Evolutionary conservation across 2,797 vertebrate species (phyloP).

Genomic region (Falco naumanni): DNA sequence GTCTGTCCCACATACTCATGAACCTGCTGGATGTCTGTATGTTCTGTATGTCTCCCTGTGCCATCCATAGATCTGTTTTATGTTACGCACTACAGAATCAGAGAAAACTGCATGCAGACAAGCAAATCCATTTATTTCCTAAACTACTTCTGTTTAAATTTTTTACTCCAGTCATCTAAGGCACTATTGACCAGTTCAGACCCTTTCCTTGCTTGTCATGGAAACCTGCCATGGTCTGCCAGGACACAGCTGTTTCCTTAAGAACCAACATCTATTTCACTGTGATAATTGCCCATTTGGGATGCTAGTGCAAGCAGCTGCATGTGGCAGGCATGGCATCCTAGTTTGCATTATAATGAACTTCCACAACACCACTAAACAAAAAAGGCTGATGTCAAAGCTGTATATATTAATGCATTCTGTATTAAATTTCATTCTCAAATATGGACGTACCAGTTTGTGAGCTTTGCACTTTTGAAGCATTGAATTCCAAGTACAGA

Average conservation of each 20-base stretch:
- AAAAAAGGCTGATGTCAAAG: neutral
- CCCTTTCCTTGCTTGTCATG: neutral
- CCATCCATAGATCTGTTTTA: neutral
- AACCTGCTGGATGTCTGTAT: neutral
- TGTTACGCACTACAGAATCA: neutral
- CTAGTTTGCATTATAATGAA: neutral
- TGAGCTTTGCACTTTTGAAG: neutral
- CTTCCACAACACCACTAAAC: neutral
- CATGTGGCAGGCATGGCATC: neutral
- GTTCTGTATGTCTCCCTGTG: neutral
- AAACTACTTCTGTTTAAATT: neutral
- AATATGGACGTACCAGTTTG: neutral
- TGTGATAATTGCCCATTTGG: constrained; percentile 11
- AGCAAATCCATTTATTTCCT: neutral
- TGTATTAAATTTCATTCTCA: neutral
- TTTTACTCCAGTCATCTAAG: neutral
- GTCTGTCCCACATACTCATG: neutral
- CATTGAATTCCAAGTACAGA: neutral
- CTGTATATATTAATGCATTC: neutral
- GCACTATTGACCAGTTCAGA: neutral
- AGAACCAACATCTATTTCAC: neutral
- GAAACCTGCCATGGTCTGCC: neutral
- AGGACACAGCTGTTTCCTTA: neutral
- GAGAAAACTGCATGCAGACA: neutral
- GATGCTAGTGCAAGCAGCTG: constrained; percentile 18